A percentile compares a stretch with the other conserved stretches of the same genome.
Conservation (phyloP, 2,888 invertebrate genomes). For the Eupithecia tripunctaria region DNA sequence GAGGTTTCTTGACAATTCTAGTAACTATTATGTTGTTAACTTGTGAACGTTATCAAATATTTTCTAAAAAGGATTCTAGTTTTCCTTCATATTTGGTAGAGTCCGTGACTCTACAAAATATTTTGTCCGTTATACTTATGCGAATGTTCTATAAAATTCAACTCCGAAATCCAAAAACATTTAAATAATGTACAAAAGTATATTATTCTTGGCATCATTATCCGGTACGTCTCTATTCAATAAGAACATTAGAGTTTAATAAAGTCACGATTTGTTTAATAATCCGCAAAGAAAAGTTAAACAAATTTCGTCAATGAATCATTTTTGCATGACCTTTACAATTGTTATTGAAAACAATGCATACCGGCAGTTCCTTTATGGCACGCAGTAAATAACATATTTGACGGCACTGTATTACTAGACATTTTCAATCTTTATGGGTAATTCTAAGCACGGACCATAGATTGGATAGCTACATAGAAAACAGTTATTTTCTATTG, state of each 20-base stretch:
- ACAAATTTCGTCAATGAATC: slow-evolving; percentile 23
- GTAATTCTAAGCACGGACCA: background rate
- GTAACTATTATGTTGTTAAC: background rate
- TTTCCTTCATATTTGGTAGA: too few species aligned
- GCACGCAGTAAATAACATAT: background rate
- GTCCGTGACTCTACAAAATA: background rate
- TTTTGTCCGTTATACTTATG: background rate
- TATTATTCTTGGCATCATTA: background rate
- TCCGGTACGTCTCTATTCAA: background rate
- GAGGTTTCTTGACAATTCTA: too few species aligned
- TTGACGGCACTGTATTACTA: background rate
- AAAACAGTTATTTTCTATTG: background rate
- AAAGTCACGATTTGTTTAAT: slow-evolving; percentile 19
- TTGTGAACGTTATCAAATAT: background rate
- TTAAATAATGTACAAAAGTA: background rate
- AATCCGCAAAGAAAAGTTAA: slow-evolving; percentile 21
- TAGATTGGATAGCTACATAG: background rate
- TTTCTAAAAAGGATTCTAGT: background rate
- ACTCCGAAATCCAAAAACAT: background rate
- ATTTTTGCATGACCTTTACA: slow-evolving; percentile 14
- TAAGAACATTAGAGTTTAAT: background rate
- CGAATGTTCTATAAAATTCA: background rate
- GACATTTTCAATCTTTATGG: background rate
- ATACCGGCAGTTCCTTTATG: background rate
- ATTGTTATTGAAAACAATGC: slow-evolving; percentile 7